A percentile compares a stretch with the other conserved stretches of the same genome.
Conservation (phyloP, 2,797 vertebrate genomes). For the Poeciliopsis infans region DNA sequence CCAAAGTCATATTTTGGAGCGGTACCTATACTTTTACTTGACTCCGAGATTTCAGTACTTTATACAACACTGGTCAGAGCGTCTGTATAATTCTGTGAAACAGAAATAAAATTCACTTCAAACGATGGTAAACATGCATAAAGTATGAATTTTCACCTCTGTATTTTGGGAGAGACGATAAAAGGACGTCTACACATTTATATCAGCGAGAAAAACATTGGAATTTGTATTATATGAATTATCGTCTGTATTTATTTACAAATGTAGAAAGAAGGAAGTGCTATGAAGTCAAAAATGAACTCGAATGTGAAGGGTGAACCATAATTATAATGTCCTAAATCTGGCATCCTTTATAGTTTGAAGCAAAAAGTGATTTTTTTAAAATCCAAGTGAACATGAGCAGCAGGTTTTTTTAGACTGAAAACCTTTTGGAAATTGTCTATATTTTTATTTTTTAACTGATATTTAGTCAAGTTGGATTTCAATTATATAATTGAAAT, state of each 20-base stretch:
- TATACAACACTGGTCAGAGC: too few species aligned
- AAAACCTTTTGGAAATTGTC: not conserved
- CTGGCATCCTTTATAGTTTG: not conserved
- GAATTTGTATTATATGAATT: not conserved
- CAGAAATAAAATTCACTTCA: not conserved
- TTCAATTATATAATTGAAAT: not conserved
- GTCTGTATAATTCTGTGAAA: not conserved
- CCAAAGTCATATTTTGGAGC: too few species aligned
- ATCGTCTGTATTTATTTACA: not conserved
- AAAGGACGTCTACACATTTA: not conserved
- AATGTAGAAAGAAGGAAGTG: too few species aligned
- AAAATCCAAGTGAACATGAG: not conserved
- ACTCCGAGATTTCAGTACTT: too few species aligned
- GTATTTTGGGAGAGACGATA: not conserved
- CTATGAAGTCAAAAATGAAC: not conserved
- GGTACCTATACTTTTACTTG: too few species aligned
- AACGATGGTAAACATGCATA: not conserved
- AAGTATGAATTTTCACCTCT: not conserved
- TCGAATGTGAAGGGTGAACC: not conserved
- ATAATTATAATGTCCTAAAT: not conserved
- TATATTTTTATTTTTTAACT: not conserved
- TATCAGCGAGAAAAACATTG: not conserved
- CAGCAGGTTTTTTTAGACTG: not conserved
- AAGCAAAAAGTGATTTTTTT: not conserved
- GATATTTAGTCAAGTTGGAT: not conserved